phyloP scores from a whole-genome alignment of 2,888 invertebrate genomes.

The Bembecia ichneumoniformis region DNA sequence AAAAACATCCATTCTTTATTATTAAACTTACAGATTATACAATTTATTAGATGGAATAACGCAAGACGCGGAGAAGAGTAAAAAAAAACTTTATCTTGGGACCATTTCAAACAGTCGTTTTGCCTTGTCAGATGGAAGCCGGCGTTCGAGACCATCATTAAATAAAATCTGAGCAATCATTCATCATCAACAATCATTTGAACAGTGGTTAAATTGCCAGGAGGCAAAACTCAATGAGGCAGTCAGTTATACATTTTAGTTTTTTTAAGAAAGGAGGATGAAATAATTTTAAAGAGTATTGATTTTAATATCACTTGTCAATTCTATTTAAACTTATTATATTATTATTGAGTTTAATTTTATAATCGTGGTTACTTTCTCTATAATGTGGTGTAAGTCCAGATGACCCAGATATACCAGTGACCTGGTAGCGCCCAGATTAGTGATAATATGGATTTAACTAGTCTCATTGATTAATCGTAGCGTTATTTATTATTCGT shows the following conservation, averaged over 20 bases:
- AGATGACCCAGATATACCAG: no score
- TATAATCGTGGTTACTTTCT: no score
- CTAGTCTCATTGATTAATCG: no score
- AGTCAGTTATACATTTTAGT: conserved; percentile 22
- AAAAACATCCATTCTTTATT: conserved; percentile 23
- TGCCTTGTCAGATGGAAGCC: conserved; percentile 50
- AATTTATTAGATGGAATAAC: conserved; percentile 37
- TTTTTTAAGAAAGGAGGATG: conserved; percentile 6
- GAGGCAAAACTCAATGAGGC: conserved; percentile 42
- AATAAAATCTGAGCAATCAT: conserved; percentile 65
- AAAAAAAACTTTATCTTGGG: conserved; percentile 18
- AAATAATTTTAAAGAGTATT: background rate
- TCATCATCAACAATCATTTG: conserved; percentile 64
- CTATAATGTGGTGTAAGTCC: no score
- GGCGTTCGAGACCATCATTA: conserved; percentile 50
- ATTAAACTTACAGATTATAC: conserved; percentile 33
- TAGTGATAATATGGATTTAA: no score
- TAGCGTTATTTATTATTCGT: no score
- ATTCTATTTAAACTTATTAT: no score
- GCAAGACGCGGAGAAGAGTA: conserved; percentile 16
- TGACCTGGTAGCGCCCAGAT: no score
- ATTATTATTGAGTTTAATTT: no score
- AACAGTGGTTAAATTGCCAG: conserved; percentile 50
- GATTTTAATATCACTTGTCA: background rate
- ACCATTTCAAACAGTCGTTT: conserved; percentile 33